Conservation (phyloP, 2,113 vertebrate genomes). For the Psettodes erumei region DNA sequence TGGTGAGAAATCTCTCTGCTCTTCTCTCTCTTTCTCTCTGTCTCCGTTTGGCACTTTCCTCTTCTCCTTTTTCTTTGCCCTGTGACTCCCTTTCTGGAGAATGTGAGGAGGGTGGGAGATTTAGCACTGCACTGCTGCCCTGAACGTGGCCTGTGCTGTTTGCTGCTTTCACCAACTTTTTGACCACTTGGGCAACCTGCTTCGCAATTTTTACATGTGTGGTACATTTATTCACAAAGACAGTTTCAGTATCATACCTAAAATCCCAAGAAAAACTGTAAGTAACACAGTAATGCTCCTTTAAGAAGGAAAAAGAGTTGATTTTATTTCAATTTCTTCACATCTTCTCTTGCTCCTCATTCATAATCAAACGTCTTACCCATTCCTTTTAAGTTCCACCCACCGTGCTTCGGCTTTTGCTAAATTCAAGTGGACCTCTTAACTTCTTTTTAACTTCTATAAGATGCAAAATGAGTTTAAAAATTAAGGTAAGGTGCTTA, state of each 20-base stretch:
- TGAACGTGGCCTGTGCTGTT: conserved; percentile 43
- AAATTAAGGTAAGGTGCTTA: conserved; percentile 23
- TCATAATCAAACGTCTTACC: not conserved
- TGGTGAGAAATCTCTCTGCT: conserved; percentile 72
- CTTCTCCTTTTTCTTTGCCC: conserved; percentile 11
- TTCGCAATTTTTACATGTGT: conserved; percentile 16
- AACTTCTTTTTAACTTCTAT: conserved; percentile 11
- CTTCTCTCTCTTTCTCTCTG: not conserved
- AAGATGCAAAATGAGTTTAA: conserved; percentile 19
- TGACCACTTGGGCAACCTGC: conserved; percentile 18
- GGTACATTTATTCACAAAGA: not conserved
- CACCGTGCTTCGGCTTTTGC: not conserved
- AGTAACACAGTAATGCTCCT: not conserved
- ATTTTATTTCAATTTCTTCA: conserved; percentile 1
- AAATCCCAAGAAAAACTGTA: not conserved
- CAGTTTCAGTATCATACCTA: not conserved
- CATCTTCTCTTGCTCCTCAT: not conserved
- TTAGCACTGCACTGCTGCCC: conserved; percentile 59
- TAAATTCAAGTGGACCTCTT: not conserved
- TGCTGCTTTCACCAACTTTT: conserved; percentile 23
- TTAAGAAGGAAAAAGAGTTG: not conserved
- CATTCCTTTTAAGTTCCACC: not conserved
- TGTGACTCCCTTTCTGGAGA: conserved; percentile 47
- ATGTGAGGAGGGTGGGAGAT: conserved; percentile 66
- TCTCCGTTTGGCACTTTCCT: conserved; percentile 31